phyloP scores from a whole-genome alignment of 2,797 vertebrate species.

The Taeniopygia guttata region DNA sequence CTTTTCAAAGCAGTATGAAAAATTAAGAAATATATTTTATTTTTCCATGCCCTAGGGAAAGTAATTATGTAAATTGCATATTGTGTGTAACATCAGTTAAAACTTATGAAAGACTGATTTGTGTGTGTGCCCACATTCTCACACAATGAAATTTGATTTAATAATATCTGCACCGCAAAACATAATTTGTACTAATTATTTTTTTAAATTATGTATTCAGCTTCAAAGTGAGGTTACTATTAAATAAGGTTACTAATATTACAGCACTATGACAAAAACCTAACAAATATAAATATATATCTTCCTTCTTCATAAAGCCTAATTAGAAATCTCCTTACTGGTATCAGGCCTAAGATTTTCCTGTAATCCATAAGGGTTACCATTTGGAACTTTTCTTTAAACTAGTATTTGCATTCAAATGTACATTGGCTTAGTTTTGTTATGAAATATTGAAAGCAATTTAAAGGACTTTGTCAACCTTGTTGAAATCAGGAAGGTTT shows the following conservation, averaged over 20 bases:
- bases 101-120: not conserved
- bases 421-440: not conserved
- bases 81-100: not conserved
- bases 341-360: not conserved
- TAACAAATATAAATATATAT: not conserved
- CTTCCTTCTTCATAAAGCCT: not conserved
- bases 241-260: not conserved
- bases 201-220: not conserved
- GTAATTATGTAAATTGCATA: slow-evolving; percentile 25
- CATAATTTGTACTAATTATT: not conserved
- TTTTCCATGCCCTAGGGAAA: not conserved
- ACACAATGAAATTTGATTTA: not conserved
- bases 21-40: slow-evolving; percentile 3
- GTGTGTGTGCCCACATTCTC: not conserved
- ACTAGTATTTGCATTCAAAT: not conserved
- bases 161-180: not conserved
- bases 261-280: not conserved
- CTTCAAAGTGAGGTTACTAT: not conserved
- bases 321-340: not conserved
- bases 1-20: slow-evolving; percentile 35
- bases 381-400: not conserved
- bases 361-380: not conserved
- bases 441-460: not conserved
- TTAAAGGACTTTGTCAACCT: not conserved
- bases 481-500: not conserved